Evolutionary conservation across 2,113 vertebrate species (phyloP).

Genomic region (Scalopus aquaticus): DNA sequence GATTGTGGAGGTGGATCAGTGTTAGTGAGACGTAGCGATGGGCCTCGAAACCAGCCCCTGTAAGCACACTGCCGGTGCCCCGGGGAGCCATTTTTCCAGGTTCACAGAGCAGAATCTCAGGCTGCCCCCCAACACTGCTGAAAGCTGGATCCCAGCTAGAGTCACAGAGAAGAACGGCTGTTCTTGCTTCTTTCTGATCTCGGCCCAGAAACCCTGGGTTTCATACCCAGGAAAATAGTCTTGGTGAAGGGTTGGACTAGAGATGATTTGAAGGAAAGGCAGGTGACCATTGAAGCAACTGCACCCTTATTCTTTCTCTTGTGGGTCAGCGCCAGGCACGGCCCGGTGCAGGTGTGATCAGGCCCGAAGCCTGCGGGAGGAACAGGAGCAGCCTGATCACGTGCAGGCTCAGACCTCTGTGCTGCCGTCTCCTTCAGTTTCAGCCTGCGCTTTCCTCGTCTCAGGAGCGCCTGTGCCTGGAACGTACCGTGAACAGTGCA

Average conservation of each 20-base stretch:
- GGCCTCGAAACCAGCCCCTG: neutral
- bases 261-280: neutral
- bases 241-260: neutral
- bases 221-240: neutral
- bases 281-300: neutral
- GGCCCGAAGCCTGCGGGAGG: neutral
- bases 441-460: neutral
- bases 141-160: neutral
- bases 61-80: neutral
- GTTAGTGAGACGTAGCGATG: too few relatives aligned
- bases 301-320: neutral
- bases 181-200: neutral
- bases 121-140: neutral
- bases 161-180: neutral
- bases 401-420: neutral
- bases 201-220: neutral
- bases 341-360: neutral
- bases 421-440: neutral
- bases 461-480: neutral
- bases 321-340: neutral
- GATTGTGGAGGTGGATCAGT: neutral
- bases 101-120: neutral
- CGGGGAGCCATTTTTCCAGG: neutral
- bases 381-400: too few relatives aligned
- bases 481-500: conserved; percentile 10